Evolutionary conservation across 2,888 invertebrate species (phyloP), one percentile per base, ranked within the genome.

Genomic region (Drosophila acutilabella): DNA sequence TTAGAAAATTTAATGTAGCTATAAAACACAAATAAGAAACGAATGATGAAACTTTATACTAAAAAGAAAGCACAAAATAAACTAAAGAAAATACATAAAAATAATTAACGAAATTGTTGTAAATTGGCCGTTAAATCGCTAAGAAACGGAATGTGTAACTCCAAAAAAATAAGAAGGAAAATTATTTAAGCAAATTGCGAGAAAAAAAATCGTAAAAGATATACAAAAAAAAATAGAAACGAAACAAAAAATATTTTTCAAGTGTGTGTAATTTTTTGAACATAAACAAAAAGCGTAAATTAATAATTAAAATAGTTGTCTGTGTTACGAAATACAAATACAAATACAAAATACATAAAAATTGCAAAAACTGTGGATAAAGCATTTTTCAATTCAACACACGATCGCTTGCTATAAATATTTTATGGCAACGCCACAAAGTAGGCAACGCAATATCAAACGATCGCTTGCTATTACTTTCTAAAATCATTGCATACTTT

Each of bases 191-290:
- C 51, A 52, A 71, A 74, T 61, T 61, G 51, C 51, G 7, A 59
- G 23, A 26, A 45, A 23, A 62, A 56, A 36, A 56, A 26, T 1
- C 6, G 8, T 8, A 30, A 30, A 30, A 8, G 26, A 26, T 5
- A 26, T 26, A 26, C 26, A 54, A 38, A 33, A 33, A 45, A 42
- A 52, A 54, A 64, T 53, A 59, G 45, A 48, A 62, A 54, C 51
- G 40, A 30, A 61, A 42, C 52, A 36, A 57, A 54, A 81, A 86
- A 86, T 88, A 88, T 86, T 86, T 85, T 88, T 88, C 88, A 86
- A 88, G 65, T 86, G 88, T 86, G 88, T 86, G 88, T 86, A 86
- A 88, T 86, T 86, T 85, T 86, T 86, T 86, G 86, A 85, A 85
- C 64, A 72, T 78, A 85, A 54, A 64, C 53, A 56, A 47, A 71